Evolutionary conservation across 2,113 vertebrate species (phyloP).

Genomic region (Lanius ludovicianus): DNA sequence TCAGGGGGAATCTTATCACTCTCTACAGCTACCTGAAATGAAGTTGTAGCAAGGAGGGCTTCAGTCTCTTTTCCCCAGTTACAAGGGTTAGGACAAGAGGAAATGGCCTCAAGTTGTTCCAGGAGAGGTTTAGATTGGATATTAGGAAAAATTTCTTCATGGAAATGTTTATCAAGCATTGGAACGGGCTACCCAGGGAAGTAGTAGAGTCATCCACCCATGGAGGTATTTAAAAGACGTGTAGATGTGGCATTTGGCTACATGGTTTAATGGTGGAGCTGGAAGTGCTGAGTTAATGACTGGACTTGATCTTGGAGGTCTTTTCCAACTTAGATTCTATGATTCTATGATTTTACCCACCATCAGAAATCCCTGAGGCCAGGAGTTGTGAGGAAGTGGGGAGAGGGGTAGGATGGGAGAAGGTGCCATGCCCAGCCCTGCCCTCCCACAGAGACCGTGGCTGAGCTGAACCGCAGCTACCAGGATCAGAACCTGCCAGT

Average conservation of each 20-base stretch:
- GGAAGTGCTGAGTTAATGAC: neutral
- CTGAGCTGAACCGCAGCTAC: constrained; percentile 45
- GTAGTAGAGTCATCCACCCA: neutral
- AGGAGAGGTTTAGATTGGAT: neutral
- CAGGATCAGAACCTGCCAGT: constrained; percentile 32
- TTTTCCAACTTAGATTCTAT: neutral
- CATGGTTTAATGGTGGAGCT: neutral
- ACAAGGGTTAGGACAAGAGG: neutral
- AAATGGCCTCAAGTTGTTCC: neutral
- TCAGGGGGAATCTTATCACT: neutral
- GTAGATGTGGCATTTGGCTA: neutral
- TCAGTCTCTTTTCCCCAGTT: neutral
- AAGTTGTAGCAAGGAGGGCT: neutral
- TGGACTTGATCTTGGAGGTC: neutral
- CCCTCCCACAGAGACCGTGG: constrained; percentile 36
- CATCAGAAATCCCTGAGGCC: neutral
- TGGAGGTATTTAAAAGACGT: neutral
- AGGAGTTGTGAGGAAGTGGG: neutral
- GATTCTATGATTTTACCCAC: neutral
- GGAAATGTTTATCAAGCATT: neutral
- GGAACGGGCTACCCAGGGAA: neutral
- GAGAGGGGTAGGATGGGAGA: neutral
- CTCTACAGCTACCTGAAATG: neutral
- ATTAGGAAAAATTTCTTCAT: neutral
- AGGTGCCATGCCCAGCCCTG: neutral